Evolutionary conservation across 2,888 invertebrate species (phyloP).

Genomic region (Hartigia nigra): DNA sequence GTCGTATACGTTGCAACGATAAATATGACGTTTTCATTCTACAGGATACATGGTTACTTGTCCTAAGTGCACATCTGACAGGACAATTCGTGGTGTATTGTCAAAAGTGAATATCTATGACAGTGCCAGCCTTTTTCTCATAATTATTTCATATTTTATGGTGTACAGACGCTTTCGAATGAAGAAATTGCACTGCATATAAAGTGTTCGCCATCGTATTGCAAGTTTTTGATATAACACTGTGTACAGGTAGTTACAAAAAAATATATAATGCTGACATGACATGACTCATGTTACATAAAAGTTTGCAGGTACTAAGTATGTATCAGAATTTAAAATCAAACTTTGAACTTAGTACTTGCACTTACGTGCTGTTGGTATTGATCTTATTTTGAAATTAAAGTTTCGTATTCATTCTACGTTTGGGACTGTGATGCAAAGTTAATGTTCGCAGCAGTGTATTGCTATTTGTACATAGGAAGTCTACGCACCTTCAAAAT

Average conservation of each 20-base stretch:
- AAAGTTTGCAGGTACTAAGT: conserved; percentile 52
- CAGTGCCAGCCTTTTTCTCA: conserved; percentile 30
- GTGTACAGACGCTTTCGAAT: conserved; percentile 24
- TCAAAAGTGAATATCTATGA: background rate
- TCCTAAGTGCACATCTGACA: background rate
- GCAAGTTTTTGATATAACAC: conserved; percentile 10
- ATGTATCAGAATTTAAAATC: background rate
- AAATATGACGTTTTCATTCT: background rate
- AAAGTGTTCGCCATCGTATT: conserved; percentile 20
- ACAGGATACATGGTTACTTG: background rate
- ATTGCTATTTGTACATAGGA: background rate
- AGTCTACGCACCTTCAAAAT: background rate
- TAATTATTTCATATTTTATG: conserved; percentile 47
- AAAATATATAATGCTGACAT: conserved; percentile 37
- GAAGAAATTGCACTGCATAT: conserved; percentile 3
- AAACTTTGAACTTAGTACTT: no score
- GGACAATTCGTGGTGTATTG: background rate
- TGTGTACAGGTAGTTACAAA: conserved; percentile 6
- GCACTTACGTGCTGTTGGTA: background rate
- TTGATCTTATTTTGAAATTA: background rate
- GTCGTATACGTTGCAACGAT: background rate
- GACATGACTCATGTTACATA: conserved; percentile 61
- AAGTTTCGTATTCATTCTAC: background rate
- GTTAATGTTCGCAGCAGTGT: background rate
- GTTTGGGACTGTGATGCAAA: background rate